Percentiles rank a stretch among this genome's conserved stretches.
phyloP scores from a whole-genome alignment of 2,113 vertebrate genomes.

The Aldabrachelys gigantea region DNA sequence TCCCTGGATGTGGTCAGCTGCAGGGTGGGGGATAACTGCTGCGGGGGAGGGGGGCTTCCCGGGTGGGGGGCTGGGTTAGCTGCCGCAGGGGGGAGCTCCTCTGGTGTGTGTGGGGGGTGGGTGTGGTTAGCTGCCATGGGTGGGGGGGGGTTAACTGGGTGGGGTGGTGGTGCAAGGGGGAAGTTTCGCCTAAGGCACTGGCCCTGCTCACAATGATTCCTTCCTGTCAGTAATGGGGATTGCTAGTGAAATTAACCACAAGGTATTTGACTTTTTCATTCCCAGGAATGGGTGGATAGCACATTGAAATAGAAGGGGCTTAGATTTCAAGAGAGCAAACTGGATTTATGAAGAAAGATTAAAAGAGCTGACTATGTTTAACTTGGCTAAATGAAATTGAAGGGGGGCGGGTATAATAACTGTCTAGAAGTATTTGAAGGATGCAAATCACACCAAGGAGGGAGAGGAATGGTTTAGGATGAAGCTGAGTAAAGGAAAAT shows the following conservation, averaged over 20 bases:
- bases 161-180: too few relatives aligned
- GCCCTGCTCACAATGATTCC: slow-evolving; percentile 6
- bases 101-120: too few relatives aligned
- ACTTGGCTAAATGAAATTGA: slow-evolving; percentile 61
- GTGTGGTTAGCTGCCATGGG: too few relatives aligned
- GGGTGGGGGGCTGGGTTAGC: too few relatives aligned
- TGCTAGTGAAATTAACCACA: slow-evolving; percentile 54
- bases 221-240: slow-evolving; percentile 27
- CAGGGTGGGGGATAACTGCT: too few relatives aligned
- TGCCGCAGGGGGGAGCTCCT: too few relatives aligned
- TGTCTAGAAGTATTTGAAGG: slow-evolving; percentile 69
- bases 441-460: slow-evolving; percentile 59
- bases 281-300: slow-evolving; percentile 33
- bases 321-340: slow-evolving; percentile 61
- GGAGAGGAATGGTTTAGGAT: slow-evolving; percentile 40
- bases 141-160: too few relatives aligned
- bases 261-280: slow-evolving; percentile 53
- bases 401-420: slow-evolving; percentile 56
- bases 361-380: slow-evolving; percentile 72
- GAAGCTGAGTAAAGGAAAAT: slow-evolving; percentile 46
- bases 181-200: too few relatives aligned
- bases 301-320: slow-evolving; percentile 37
- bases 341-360: slow-evolving; percentile 66
- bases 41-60: too few relatives aligned
- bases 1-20: too few relatives aligned